Base-by-base conservation (phyloP, 2,113 vertebrate genomes). In the Caracal caracal region DNA sequence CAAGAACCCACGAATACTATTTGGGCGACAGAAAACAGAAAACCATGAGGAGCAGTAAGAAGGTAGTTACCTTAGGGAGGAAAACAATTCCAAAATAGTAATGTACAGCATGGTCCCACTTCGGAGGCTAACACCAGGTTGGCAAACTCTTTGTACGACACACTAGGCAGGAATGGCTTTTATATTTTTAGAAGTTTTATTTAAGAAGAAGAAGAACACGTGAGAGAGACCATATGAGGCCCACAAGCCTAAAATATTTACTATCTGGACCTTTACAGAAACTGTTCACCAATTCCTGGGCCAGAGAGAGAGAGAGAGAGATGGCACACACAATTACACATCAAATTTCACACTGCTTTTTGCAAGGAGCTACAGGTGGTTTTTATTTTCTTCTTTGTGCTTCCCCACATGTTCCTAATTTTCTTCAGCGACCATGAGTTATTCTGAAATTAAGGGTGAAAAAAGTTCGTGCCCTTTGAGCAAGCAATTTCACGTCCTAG, bases 241-340 rank as follows among this genome's bases (percentile, higher is more conserved):
- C 75, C 75, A 16, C 12, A 70, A 65, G 51, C 22, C 35, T 85
- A 43, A 56, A 88, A 68, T 66, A 83, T 17, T 66, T 85, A 73
- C 91, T 40, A 35, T 26, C 66, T 12, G 10, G 33, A 37, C 61
- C 19, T 81, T 90, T 40, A 66, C 0, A 82, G 47, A 93, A 83
- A 63, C 10, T 26, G 6, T 61, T 24, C 51, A 56, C 22, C n/a
- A 3, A 75, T 26, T 13, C 12, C 35, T 71, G 2, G 10, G 6
- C 70, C 53, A 81, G 47, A 97, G 47, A 97, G 85, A 76, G n/a
- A 56, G 11, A 93, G 85, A 76, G 37, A 56, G 11, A 93, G 56
- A 70, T 6, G 11, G 63, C 40, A 93, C 33, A 86, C 12, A 33
- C 10, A 73, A 30, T 63, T 63, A 35, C 10, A 76, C 15, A 83